These are phyloP conservation scores for Phania funesta DNA, from an alignment of 2,888 invertebrate species.

Conservation along the genomic window DNA sequence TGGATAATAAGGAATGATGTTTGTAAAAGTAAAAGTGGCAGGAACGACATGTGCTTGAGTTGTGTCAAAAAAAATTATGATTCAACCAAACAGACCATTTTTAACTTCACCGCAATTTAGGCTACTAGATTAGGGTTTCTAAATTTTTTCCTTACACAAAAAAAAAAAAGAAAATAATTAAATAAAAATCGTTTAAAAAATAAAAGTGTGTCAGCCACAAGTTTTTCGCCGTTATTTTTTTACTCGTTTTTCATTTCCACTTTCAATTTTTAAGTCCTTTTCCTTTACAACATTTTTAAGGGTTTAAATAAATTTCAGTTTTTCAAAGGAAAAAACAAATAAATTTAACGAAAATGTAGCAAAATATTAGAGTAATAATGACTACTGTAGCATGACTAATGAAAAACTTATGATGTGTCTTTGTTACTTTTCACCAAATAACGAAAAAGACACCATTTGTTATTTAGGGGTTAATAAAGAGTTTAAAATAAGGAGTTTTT, in stretches of 20 bases:
- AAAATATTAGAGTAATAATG: slow-evolving; percentile 40
- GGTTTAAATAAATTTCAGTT: slow-evolving; percentile 51
- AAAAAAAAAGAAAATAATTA: not conserved
- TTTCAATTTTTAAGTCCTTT: slow-evolving; percentile 2
- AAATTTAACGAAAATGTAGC: not conserved
- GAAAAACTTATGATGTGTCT: slow-evolving; percentile 61
- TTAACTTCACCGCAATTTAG: not conserved
- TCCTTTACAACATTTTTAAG: slow-evolving; percentile 23
- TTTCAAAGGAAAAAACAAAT: not conserved
- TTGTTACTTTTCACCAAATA: slow-evolving; percentile 1
- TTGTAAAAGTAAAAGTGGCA: slow-evolving; percentile 17
- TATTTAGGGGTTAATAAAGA: slow-evolving; percentile 58
- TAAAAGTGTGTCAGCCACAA: slow-evolving; percentile 63
- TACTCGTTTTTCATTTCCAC: not conserved
- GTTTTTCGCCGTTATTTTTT: slow-evolving; percentile 54
- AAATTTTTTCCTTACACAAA: not conserved
- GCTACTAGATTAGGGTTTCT: not conserved
- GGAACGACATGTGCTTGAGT: slow-evolving; percentile 60
- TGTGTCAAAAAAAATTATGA: slow-evolving; percentile 64
- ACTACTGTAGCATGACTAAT: slow-evolving; percentile 62
- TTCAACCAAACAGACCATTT: slow-evolving; percentile 37
- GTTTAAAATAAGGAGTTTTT: slow-evolving; percentile 44
- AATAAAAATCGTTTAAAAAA: slow-evolving; percentile 18
- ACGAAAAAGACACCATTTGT: slow-evolving; percentile 40
- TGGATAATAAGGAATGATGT: slow-evolving; percentile 23